Evolutionary conservation across 2,113 vertebrate species (phyloP), one percentile per base, ranked within the genome.

Genomic region (Hippopotamus amphibius): DNA sequence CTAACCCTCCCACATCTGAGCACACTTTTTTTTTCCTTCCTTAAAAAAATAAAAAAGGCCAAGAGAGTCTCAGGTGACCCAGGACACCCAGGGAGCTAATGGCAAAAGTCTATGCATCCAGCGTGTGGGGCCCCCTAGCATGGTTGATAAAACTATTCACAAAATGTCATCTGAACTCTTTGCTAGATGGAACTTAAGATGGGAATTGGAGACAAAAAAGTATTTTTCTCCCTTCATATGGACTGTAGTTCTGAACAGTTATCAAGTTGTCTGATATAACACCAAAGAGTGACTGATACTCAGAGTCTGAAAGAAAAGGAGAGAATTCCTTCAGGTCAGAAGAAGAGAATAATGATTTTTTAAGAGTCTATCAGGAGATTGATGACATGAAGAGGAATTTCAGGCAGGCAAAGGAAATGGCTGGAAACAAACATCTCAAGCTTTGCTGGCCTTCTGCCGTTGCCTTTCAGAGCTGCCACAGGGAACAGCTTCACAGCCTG

Each of bases 291-390:
- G 53, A 13, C 63, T 57, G 72, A 16, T 41, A 10, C 43, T 68
- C 55, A 9, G 14, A 88, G 81, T 63, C 50, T 53, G 10, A 92
- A 80, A 79, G 65, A 80, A 68, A 63, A 48, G 66, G 50, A 68
- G 28, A 88, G 46, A 94, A 95, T 92, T 68, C 79, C 97, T 96
- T 59, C 72, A 93, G 96, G 93, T 92, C 82, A 92, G 86, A 89
- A 91, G 88, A 93, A 66, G 74, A 69, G 33, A 87, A 92, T 95
- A 90, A 93, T 97, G 88, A 88, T 96, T 97, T 95, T 92, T 86
- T 81, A 97, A 95, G 92, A 96, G 83, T 85, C 37, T 80, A 90
- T 94, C 83, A 90, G 87, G 97, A 96, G 96, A 96, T 69, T 68
- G 96, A 96, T 92, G 96, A 65, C 65, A 96, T 63, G 76, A 90